phyloP scores from a whole-genome alignment of 2,797 vertebrate species.

The Tragelaphus oryx region DNA sequence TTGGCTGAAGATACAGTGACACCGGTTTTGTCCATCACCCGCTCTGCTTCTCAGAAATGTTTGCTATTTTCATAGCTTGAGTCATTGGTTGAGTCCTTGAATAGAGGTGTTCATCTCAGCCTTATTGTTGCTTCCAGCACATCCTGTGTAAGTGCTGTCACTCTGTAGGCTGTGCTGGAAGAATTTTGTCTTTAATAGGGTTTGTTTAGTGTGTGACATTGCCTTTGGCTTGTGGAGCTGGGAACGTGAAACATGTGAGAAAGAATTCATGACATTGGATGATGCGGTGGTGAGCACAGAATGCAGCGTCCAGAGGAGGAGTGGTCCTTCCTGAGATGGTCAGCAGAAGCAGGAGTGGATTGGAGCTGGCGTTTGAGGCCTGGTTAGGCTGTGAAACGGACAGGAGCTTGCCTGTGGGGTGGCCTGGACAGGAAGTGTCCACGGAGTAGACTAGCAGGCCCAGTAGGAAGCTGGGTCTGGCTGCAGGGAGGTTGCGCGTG shows the following conservation, averaged over 20 bases:
- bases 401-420: too few species aligned
- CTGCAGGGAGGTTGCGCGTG: neutral
- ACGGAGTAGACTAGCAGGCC: too few species aligned
- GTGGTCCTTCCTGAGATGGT: neutral
- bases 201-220: neutral
- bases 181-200: neutral
- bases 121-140: neutral
- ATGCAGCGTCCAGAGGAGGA: neutral
- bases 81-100: neutral
- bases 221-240: neutral
- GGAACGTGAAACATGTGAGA: neutral
- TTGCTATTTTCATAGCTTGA: neutral
- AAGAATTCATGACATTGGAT: rapidly evolving
- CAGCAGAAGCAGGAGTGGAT: neutral
- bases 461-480: neutral
- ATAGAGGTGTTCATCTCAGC: neutral
- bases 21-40: neutral
- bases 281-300: neutral
- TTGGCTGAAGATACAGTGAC: neutral
- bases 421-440: neutral
- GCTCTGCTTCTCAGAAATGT: neutral
- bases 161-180: neutral
- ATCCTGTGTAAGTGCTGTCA: neutral
- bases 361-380: neutral
- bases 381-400: too few species aligned